Percentiles rank a stretch among this genome's conserved stretches.
phyloP scores from a whole-genome alignment of 2,113 vertebrate species.

The Rhegmatorhina hoffmannsi region DNA sequence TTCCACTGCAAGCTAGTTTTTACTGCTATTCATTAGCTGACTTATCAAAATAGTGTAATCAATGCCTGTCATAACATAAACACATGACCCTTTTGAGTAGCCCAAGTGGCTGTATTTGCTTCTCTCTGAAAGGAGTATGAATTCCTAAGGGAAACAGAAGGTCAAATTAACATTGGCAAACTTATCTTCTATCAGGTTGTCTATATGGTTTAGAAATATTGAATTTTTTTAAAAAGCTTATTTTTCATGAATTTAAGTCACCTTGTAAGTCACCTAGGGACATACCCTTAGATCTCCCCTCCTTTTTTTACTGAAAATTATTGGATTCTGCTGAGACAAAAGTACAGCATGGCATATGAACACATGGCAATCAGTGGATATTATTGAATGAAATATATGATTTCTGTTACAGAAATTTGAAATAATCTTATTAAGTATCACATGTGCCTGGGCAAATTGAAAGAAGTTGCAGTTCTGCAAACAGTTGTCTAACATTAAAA shows the following conservation, averaged over 20 bases:
- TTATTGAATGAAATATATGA: background rate
- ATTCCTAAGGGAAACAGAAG: constrained; percentile 4
- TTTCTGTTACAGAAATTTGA: background rate
- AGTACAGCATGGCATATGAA: background rate
- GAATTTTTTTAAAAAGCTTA: background rate
- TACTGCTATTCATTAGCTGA: constrained; percentile 57
- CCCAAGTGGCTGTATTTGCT: background rate
- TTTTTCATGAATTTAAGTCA: constrained; percentile 40
- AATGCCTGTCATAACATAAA: constrained; percentile 61
- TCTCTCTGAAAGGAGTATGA: background rate
- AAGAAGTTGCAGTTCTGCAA: background rate
- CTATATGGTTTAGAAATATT: background rate
- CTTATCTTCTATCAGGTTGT: background rate
- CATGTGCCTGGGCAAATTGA: background rate
- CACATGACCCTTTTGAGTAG: background rate
- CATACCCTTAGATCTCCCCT: background rate
- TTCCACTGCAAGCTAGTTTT: constrained; percentile 41
- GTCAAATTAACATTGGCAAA: constrained; percentile 23
- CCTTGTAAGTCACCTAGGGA: background rate
- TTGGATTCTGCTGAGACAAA: background rate
- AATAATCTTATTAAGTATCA: background rate
- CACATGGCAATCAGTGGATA: background rate
- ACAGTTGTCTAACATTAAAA: background rate
- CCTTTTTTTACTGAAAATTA: background rate
- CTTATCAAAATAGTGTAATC: constrained; percentile 60